These are phyloP conservation scores for Cygnus buccinator DNA, from an alignment of 2,113 vertebrate species.

Conservation along the genomic window DNA sequence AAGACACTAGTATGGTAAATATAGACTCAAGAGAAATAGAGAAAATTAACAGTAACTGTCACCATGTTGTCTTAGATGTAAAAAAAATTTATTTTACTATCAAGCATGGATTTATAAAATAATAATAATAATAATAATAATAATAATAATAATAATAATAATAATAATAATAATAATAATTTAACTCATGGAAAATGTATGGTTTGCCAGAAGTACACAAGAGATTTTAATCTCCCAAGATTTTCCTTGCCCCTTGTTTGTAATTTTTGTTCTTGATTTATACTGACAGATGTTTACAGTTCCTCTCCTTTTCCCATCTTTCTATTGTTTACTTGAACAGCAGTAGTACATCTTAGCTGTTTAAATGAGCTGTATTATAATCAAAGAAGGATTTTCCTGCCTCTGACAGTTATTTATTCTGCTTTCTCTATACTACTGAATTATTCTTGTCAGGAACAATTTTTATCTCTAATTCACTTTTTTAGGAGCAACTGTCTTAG, in stretches of 20 bases:
- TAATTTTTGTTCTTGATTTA: background rate
- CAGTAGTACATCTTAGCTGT: background rate
- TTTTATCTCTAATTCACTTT: background rate
- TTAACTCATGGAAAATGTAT: background rate
- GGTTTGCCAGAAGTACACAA: background rate
- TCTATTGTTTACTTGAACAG: background rate
- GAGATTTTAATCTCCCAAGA: background rate
- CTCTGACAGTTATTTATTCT: background rate
- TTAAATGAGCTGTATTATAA: background rate
- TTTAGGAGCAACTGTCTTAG: background rate
- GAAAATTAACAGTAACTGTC: background rate
- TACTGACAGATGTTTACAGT: background rate
- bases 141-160: background rate
- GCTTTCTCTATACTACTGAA: background rate
- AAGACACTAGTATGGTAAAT: background rate
- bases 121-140: background rate
- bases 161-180: background rate
- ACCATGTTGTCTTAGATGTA: background rate
- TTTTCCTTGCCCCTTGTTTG: background rate
- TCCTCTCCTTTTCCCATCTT: background rate
- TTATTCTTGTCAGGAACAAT: background rate
- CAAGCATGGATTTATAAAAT: background rate
- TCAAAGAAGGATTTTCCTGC: background rate
- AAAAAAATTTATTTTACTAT: background rate
- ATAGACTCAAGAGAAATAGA: background rate